Percentiles rank a stretch among this genome's conserved stretches.
phyloP scores from a whole-genome alignment of 1,140 invertebrate genomes.

The Eriosoma lanigerum region DNA sequence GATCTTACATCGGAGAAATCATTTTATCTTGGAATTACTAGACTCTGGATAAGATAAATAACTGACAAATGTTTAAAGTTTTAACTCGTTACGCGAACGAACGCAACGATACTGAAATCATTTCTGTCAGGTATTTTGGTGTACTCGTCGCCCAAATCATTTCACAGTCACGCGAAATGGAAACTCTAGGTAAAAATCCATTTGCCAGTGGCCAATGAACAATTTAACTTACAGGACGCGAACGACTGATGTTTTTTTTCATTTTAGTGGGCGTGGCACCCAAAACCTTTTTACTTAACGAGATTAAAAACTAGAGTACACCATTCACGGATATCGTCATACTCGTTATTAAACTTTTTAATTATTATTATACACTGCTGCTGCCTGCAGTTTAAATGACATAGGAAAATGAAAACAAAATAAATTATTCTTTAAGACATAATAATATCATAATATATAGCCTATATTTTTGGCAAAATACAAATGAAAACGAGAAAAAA shows the following conservation, averaged over 20 bases:
- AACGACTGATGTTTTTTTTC: not conserved
- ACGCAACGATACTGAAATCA: not conserved
- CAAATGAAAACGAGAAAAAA: not conserved
- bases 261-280: slow-evolving; percentile 17
- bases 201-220: not conserved
- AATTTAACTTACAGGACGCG: not conserved
- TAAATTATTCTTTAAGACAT: not conserved
- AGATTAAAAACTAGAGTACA: slow-evolving; percentile 26
- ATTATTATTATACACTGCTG: not conserved
- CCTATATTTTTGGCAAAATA: slow-evolving; percentile 50
- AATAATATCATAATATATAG: slow-evolving; percentile 23
- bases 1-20: no score
- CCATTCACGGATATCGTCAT: no score
- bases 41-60: no score
- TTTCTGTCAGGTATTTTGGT: no score
- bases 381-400: not conserved
- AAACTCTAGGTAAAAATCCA: not conserved
- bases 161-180: not conserved
- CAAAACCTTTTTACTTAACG: slow-evolving; percentile 2
- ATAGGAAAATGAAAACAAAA: not conserved
- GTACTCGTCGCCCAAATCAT: no score
- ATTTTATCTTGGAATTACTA: no score
- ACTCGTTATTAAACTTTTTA: no score
- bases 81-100: not conserved
- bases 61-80: not conserved